Evolutionary conservation across 2,888 invertebrate genomes (phyloP), one percentile per base, ranked within the genome.

Genomic region (Troglohyphantes excavatus): DNA sequence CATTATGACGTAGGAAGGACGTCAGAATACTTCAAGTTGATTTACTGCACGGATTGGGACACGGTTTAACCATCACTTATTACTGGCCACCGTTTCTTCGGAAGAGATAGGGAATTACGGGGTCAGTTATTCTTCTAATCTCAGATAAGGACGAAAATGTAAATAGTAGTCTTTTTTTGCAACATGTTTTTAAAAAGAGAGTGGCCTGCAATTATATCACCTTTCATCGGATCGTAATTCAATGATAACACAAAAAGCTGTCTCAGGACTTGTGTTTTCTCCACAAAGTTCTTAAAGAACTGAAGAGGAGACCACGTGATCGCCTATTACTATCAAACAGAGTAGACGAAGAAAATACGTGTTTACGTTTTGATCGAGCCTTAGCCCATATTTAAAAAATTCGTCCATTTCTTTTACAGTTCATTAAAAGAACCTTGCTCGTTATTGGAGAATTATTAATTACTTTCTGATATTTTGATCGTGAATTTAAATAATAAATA

Each of bases 11-110:
- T 53, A 53, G 17, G 5, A 53, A n/a, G 17, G 53, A 53, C 13
- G 13, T 53, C n/a, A 53, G 53, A 53, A 53, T 53, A 53, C 53
- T 17, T 53, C 53, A 53, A 53, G 46, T 72, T 53, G 46, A 72
- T 72, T 72, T 72, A 72, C 46, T 2, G 46, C 11, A 9, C 1
- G 33, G 72, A 72, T 72, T 72, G 39, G n/a, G n/a, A 53, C 9
- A 19, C 70, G 17, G 17, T 72, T 72, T 23, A 43, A 17, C 53
- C 13, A 70, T 39, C 19, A 27, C n/a, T 26, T 72, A 17, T 39
- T 21, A 68, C 39, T 19, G 13, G 0, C 23, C 46, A 0, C n/a
- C 2, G 0, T 53, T 53, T 1, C 53, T 53, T 9, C 53, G n/a
- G 5, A 53, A 13, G n/a, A 53, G 53, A 53, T 53, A 53, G 53